Percentiles rank a stretch among this genome's conserved stretches.
These are phyloP conservation scores for Malurus cyaneus DNA, from an alignment of 2,113 vertebrate species.

Conservation along the genomic window DNA sequence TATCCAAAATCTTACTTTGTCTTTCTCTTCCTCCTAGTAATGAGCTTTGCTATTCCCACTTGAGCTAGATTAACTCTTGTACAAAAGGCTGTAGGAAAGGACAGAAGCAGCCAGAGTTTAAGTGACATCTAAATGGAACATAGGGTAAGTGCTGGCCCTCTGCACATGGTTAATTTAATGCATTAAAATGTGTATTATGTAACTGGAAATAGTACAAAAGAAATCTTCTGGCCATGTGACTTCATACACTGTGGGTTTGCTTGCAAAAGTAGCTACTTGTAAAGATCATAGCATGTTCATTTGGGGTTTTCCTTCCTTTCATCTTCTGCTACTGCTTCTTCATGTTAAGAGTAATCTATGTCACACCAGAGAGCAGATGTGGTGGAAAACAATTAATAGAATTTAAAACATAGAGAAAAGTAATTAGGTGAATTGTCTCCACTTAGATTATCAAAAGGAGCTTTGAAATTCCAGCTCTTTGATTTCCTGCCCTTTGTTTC, in stretches of 20 bases:
- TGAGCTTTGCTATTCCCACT: background rate
- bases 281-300: background rate
- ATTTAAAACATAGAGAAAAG: background rate
- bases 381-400: background rate
- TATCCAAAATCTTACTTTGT: background rate
- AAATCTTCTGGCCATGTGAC: background rate
- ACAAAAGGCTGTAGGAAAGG: background rate
- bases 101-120: background rate
- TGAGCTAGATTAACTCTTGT: background rate
- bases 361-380: background rate
- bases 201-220: background rate
- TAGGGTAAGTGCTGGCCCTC: background rate
- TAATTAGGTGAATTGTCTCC: background rate
- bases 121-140: background rate
- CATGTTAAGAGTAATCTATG: background rate
- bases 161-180: background rate
- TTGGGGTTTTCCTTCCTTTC: background rate
- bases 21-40: background rate
- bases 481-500: background rate
- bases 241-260: background rate
- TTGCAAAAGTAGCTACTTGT: background rate
- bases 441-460: slow-evolving; percentile 2
- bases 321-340: background rate
- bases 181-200: background rate
- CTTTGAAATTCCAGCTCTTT: background rate